phyloP scores from a whole-genome alignment of 2,888 invertebrate species.

The Abscondita cerata region DNA sequence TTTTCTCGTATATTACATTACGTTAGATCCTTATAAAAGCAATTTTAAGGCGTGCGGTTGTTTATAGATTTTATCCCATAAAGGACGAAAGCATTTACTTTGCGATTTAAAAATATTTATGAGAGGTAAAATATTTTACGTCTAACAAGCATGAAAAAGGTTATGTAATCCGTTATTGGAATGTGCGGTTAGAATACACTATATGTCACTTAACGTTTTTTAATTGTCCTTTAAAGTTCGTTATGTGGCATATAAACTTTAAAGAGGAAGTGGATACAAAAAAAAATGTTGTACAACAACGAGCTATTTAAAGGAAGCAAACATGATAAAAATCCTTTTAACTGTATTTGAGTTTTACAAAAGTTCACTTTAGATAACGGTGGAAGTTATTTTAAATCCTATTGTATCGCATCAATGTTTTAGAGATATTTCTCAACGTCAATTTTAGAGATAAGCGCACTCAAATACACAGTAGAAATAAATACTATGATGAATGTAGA shows the following conservation, averaged over 20 bases:
- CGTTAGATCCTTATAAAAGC: too few species aligned
- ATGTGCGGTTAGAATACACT: too few species aligned
- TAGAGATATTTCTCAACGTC: constrained; percentile 26
- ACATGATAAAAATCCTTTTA: constrained; percentile 22
- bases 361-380: constrained; percentile 20
- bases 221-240: not conserved
- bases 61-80: too few species aligned
- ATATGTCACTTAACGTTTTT: not conserved
- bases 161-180: too few species aligned
- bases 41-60: too few species aligned
- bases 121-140: too few species aligned
- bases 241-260: constrained; percentile 1
- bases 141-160: too few species aligned
- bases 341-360: constrained; percentile 20
- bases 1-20: too few species aligned
- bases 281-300: constrained; percentile 17
- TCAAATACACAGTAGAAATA: constrained; percentile 13
- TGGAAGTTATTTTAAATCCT: constrained; percentile 24
- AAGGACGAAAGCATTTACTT: too few species aligned
- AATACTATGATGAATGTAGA: constrained; percentile 1
- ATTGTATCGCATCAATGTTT: constrained; percentile 30
- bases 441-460: constrained; percentile 28
- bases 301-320: constrained; percentile 19
- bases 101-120: too few species aligned
- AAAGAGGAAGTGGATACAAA: constrained; percentile 12